A percentile compares a stretch with the other conserved stretches of the same genome.
Evolutionary conservation across 2,113 vertebrate species (phyloP).

Genomic region (Rhinoptilus africanus): DNA sequence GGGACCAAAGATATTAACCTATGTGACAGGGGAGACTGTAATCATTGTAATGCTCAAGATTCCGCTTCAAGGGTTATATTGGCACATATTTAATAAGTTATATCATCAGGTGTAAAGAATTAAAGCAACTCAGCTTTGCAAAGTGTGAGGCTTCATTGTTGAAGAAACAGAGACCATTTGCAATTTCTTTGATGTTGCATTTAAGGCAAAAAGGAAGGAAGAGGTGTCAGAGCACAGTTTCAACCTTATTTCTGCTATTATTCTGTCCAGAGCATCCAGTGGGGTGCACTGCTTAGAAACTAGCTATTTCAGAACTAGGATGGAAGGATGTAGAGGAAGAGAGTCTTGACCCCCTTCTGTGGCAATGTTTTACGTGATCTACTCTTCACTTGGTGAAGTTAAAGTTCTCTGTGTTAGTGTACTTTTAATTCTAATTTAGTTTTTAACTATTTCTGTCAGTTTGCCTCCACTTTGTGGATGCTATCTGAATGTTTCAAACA

Average conservation of each 20-base stretch:
- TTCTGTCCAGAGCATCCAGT: not conserved
- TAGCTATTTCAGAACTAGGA: not conserved
- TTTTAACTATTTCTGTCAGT: not conserved
- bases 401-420: not conserved
- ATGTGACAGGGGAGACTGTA: not conserved
- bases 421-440: not conserved
- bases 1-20: not conserved
- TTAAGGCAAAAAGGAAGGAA: not conserved
- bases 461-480: not conserved
- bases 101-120: not conserved
- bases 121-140: not conserved
- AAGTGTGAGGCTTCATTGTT: not conserved
- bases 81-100: not conserved
- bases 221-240: not conserved
- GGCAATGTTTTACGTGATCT: not conserved
- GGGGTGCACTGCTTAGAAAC: not conserved
- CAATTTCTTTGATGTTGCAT: not conserved
- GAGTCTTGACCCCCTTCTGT: not conserved
- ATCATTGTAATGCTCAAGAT: not conserved
- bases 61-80: not conserved
- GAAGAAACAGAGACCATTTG: not conserved
- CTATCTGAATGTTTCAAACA: not conserved
- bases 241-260: not conserved
- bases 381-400: not conserved
- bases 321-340: not conserved